Conservation (phyloP, 1,140 invertebrate species). For the Lordiphosa collinella region DNA sequence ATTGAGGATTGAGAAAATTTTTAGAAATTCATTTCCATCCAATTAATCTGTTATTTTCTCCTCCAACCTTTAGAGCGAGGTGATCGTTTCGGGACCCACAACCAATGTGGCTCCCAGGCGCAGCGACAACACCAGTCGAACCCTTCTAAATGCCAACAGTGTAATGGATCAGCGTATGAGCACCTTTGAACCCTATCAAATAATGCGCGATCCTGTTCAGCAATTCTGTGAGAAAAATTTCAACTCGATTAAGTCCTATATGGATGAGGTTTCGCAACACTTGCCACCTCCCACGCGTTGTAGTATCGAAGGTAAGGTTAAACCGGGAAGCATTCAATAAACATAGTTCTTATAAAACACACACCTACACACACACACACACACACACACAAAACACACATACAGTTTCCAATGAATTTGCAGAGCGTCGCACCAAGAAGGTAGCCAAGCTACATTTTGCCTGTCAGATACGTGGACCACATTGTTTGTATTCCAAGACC, state of each 20-base stretch:
- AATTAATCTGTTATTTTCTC: not conserved
- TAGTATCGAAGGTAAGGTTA: conserved; percentile 89
- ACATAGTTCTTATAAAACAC: conserved; percentile 18
- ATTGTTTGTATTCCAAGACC: conserved; percentile 93
- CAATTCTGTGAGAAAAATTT: conserved; percentile 97
- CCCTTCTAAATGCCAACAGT: conserved; percentile 84
- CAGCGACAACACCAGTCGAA: conserved; percentile 86
- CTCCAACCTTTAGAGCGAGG: conserved; percentile 50
- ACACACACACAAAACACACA: conserved; percentile 12
- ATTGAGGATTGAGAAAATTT: too few species aligned
- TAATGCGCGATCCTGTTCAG: conserved; percentile 93
- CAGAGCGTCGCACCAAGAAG: conserved; percentile 91
- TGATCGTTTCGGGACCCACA: conserved; percentile 81
- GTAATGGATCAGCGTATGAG: conserved; percentile 86
- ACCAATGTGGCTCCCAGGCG: conserved; percentile 84
- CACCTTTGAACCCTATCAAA: conserved; percentile 91
- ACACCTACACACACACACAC: not conserved
- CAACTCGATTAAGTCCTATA: conserved; percentile 93
- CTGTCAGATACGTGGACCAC: conserved; percentile 90
- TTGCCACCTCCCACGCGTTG: conserved; percentile 94
- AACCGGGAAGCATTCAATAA: not conserved
- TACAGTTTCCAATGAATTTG: conserved; percentile 79
- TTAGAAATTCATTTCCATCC: too few species aligned
- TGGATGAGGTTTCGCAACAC: conserved; percentile 90
- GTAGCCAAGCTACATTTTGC: conserved; percentile 93